Evolutionary conservation across 2,113 vertebrate genomes (phyloP), one percentile per base, ranked within the genome.

Genomic region (Platichthys stellatus): DNA sequence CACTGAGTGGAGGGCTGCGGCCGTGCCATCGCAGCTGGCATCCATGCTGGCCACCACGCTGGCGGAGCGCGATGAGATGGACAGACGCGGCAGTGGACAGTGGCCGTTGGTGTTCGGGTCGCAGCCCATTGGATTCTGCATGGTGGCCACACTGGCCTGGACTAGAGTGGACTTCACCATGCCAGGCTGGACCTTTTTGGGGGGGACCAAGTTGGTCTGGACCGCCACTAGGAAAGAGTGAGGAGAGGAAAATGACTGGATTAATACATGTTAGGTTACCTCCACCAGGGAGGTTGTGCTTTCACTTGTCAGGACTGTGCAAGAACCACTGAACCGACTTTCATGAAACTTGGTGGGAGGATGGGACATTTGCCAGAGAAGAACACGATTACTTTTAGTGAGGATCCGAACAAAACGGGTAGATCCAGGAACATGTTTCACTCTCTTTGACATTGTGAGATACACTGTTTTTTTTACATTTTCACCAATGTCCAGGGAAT

Each of bases 11-110:
- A 96, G 94, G 12, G 93, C 93, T 0, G 95, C 84, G 0, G 92
- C 90, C 2, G 94, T 68, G 58, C 88, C 85, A 5, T 94, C 92
- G 15, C 90, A 93, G 82, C 94, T 88, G 2, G 94, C 69, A 83
- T 99, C 97, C 96, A 99, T 97, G 71, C 95, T 96, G 78, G 96
- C 94, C 76, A 98, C 93, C 51, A 98, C 88, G 9, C 96, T 95
- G 79, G 96, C 92, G 45, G 94, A 94, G 58, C 96, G 94, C 26
- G 97, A 95, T 40, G 96, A 93, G 91, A 96, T 81, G 17, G 97
- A 95, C 31, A 96, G 93, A 51, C 96, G 94, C 0, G 97, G 95
- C 66, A 96, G 86, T 0, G 92, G 88, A 20, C 93, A 94, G 77
- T 95, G 95, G 24, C 94, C 92, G 68, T 93, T 96, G 69, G 91